phyloP scores from a whole-genome alignment of 2,113 vertebrate genomes.

The Eonycteris spelaea region DNA sequence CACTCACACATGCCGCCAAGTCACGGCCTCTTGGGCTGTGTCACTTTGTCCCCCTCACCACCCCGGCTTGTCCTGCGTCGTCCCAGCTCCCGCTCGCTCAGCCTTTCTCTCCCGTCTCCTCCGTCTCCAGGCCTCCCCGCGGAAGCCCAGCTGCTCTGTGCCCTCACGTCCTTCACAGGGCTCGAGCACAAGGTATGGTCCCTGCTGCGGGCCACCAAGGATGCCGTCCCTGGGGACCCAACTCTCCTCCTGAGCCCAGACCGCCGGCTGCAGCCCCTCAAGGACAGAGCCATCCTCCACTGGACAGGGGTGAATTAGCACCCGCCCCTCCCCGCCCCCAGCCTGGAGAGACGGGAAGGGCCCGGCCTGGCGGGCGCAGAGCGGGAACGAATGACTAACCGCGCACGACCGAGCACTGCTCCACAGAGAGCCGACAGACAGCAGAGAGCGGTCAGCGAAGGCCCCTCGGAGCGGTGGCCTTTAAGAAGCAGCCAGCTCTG shows the following conservation, averaged over 20 bases:
- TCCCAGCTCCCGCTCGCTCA: neutral
- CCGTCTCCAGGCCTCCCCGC: neutral
- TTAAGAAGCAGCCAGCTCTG: neutral
- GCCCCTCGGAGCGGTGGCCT: neutral
- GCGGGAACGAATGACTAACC: neutral
- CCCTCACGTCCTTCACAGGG: neutral
- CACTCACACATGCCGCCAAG: neutral
- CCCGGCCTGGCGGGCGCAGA: neutral
- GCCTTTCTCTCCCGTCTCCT: neutral
- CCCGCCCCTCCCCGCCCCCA: neutral
- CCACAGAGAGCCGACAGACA: neutral
- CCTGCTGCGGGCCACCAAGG: neutral
- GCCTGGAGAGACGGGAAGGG: neutral
- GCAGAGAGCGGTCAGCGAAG: neutral
- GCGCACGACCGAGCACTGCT: neutral
- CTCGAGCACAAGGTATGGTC: rapidly evolving
- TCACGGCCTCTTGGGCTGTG: neutral
- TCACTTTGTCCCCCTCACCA: neutral
- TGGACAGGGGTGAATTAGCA: neutral
- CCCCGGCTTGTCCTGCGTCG: neutral
- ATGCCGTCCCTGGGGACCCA: neutral
- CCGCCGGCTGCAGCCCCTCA: neutral
- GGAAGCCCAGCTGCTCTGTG: neutral
- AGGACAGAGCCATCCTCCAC: neutral
- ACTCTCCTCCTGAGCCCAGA: neutral